Evolutionary conservation across 2,113 vertebrate genomes (phyloP), one percentile per base, ranked within the genome.

Genomic region (Panthera uncia): DNA sequence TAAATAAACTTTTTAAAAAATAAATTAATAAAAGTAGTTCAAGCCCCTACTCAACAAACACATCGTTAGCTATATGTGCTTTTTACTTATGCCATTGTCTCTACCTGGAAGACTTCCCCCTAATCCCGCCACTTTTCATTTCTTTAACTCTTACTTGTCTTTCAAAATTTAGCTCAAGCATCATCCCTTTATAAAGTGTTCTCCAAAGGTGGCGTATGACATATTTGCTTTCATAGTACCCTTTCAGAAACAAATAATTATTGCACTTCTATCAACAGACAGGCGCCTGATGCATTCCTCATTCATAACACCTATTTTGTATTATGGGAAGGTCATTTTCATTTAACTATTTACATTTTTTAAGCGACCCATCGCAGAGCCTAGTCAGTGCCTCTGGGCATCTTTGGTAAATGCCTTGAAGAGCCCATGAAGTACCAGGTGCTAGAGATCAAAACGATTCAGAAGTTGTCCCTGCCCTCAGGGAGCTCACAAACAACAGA

Each of bases 141-240:
- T 90, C 52, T 93, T 93, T 63, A 85, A 89, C 27, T 68, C 55
- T 95, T n/a, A 69, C 2, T 74, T 88, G 29, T 31, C 63, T 61
- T 97, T 96, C 52, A 73, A 80, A 89, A 79, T 86, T 95, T 71
- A 97, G 82, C 11, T 91, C 65, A 87, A 94, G 45, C 25, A 76
- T 31, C n/a, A 91, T 50, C 11, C 36, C 19, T 90, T 82, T 84
- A 96, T 41, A 33, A 82, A 88, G 29, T 55, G 4, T 61, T 89
- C 69, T 76, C 96, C 71, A 74, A 95, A 81, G 45, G 15, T 80
- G 50, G 4, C 29, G 25, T 74, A n/a, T 65, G 36, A 69, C 38
- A 79, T 55, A n/a, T 7, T 63, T 87, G 31, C 48, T 79, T 91
- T 38, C 61, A 33, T 0, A 65, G 8, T 6, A 65, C 6, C 2